A percentile compares a stretch with the other conserved stretches of the same genome.
phyloP scores from a whole-genome alignment of 2,113 vertebrate genomes.

The Lophura nycthemera region DNA sequence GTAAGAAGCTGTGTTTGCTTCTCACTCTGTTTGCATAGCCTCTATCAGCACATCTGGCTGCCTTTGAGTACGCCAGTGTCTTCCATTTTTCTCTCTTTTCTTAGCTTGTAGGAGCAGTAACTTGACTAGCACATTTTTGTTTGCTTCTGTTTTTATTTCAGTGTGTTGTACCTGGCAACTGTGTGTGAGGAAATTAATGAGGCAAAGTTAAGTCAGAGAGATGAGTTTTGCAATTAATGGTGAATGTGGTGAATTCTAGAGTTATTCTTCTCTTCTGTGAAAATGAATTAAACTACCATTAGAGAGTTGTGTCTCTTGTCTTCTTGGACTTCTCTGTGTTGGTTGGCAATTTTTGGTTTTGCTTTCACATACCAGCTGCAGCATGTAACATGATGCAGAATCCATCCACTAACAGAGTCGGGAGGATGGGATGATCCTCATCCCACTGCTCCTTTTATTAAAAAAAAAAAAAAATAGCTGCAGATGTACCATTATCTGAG shows the following conservation, averaged over 20 bases:
- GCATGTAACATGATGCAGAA: background rate
- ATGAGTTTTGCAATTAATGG: slow-evolving; percentile 61
- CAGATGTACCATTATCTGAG: slow-evolving; percentile 6
- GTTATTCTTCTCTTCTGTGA: slow-evolving; percentile 49
- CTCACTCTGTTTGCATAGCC: background rate
- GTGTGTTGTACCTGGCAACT: slow-evolving; percentile 58
- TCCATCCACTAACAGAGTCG: background rate
- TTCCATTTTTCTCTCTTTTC: background rate
- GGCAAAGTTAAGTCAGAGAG: slow-evolving; percentile 70
- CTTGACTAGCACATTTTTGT: background rate
- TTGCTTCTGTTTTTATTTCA: slow-evolving; percentile 33
- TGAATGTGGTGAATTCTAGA: slow-evolving; percentile 58
- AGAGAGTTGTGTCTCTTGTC: background rate
- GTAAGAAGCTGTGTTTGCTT: background rate
- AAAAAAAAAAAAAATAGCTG: background rate
- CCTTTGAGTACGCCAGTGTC: background rate
- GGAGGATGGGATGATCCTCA: background rate
- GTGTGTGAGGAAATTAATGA: slow-evolving; percentile 63
- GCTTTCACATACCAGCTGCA: slow-evolving; percentile 14
- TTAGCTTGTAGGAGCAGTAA: background rate
- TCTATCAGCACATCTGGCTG: background rate
- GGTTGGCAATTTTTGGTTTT: slow-evolving; percentile 33
- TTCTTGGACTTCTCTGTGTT: background rate
- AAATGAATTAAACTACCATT: slow-evolving; percentile 29
- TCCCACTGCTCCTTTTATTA: background rate